Conservation (phyloP, 2,113 vertebrate species). For the Muscicapa adusta region DNA sequence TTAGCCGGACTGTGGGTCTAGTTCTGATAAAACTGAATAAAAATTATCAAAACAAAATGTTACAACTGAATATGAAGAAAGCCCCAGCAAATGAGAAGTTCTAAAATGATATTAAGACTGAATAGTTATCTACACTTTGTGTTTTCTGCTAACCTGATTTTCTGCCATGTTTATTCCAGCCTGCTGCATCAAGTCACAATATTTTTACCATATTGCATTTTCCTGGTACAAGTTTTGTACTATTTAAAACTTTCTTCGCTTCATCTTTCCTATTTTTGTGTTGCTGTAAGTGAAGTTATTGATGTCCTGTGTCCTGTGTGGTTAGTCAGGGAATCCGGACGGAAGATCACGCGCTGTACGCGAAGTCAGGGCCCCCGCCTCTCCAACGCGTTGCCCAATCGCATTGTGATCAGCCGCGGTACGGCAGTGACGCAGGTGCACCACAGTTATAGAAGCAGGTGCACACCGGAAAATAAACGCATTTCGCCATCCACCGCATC, state of each 20-base stretch:
- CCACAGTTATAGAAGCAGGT: too few relatives aligned
- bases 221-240: conserved; percentile 48
- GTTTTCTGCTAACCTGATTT: background rate
- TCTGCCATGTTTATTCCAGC: background rate
- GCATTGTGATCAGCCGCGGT: too few relatives aligned
- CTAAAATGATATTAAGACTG: background rate
- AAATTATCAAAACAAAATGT: background rate
- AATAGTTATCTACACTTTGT: background rate
- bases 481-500: too few relatives aligned
- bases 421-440: too few relatives aligned
- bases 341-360: too few relatives aligned
- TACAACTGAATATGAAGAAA: background rate
- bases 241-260: background rate
- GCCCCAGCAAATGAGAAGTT: background rate
- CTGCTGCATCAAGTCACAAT: background rate
- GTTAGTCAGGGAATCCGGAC: too few relatives aligned
- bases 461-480: too few relatives aligned
- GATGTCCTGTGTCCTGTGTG: background rate
- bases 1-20: background rate
- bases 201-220: conserved; percentile 29
- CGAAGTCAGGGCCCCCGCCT: too few relatives aligned
- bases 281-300: background rate
- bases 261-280: background rate
- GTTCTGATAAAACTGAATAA: background rate
- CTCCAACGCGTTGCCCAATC: too few relatives aligned